These are phyloP conservation scores for Choreutis nemorana DNA, from an alignment of 2,888 invertebrate species.

Conservation along the genomic window DNA sequence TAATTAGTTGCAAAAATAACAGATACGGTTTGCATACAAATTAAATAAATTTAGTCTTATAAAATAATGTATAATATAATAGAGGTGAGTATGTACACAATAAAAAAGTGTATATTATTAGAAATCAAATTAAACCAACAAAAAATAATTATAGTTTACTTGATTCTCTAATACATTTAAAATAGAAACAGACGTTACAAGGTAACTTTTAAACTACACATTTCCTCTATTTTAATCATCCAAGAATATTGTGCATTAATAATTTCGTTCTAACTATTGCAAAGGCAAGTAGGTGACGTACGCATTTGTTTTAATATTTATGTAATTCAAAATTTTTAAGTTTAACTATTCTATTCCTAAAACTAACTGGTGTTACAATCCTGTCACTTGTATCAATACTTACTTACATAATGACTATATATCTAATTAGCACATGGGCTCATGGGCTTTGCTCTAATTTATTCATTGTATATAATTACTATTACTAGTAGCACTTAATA, in stretches of 20 bases:
- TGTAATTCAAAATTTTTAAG: conserved; percentile 29
- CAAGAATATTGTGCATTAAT: conserved; percentile 47
- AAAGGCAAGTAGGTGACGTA: conserved; percentile 61
- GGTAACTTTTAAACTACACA: conserved; percentile 46
- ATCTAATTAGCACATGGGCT: no score
- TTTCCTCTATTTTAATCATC: conserved; percentile 12
- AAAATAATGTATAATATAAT: no score
- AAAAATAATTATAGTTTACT: no score
- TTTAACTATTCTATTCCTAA: conserved; percentile 26
- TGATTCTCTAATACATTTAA: no score
- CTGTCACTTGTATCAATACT: conserved; percentile 31
- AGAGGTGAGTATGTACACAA: no score
- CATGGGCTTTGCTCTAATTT: conserved; percentile 27
- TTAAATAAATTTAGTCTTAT: no score
- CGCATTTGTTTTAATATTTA: conserved; percentile 24
- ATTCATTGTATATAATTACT: conserved; percentile 34
- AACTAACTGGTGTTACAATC: conserved; percentile 49
- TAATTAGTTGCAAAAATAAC: conserved; percentile 27
- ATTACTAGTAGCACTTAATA: conserved; percentile 51
- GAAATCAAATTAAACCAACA: no score
- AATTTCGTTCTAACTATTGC: conserved; percentile 47
- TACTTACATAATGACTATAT: conserved; percentile 24
- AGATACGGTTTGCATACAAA: no score
- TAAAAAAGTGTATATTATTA: no score
- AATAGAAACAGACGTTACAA: conserved; percentile 26